Conservation (phyloP, 2,797 vertebrate genomes). For the Manis javanica region DNA sequence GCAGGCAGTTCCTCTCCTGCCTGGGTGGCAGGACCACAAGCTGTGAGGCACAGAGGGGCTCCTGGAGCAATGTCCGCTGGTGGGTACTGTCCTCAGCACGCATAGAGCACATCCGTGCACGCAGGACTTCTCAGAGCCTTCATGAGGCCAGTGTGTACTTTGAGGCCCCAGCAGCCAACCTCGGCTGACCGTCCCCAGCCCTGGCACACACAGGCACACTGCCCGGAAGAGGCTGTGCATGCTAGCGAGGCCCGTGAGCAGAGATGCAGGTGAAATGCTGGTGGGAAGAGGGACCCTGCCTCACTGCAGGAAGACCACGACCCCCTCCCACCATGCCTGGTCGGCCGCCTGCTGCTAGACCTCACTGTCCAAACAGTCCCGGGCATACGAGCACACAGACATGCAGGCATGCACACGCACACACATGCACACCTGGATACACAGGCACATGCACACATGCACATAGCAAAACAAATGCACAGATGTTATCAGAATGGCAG, state of each 20-base stretch:
- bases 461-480: not conserved
- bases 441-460: fast-evolving
- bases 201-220: fast-evolving
- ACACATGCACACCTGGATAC: fast-evolving
- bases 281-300: fast-evolving
- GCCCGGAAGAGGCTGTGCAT: not conserved
- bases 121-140: not conserved
- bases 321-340: not conserved
- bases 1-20: not conserved
- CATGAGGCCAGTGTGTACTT: not conserved
- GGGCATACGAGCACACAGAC: not conserved
- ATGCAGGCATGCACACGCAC: fast-evolving
- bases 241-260: not conserved
- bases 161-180: not conserved
- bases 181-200: not conserved
- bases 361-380: not conserved
- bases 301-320: fast-evolving
- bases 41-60: not conserved
- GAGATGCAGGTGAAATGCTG: not conserved
- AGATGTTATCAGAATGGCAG: fast-evolving
- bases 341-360: not conserved
- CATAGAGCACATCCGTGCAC: not conserved
- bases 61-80: not conserved
- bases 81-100: fast-evolving
- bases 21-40: not conserved